Evolutionary conservation across 2,888 invertebrate species (phyloP).

Genomic region (Lasioglossum marginatum): DNA sequence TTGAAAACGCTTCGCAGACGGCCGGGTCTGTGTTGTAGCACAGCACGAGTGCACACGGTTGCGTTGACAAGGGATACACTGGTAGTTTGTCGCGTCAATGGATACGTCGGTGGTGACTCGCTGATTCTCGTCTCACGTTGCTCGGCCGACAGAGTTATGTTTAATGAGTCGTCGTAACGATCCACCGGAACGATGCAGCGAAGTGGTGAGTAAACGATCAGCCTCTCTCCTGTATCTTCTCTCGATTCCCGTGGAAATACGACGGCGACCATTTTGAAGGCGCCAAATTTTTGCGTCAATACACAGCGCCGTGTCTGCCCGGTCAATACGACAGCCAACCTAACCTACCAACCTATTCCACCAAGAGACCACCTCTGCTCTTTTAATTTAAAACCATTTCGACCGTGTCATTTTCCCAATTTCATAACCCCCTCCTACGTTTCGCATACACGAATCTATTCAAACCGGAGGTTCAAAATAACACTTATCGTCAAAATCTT

Average conservation of each 20-base stretch:
- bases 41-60: constrained; percentile 37
- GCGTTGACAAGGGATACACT: constrained; percentile 48
- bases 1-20: constrained; percentile 61
- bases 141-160: constrained; percentile 63
- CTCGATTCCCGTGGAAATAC: constrained; percentile 5
- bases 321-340: constrained; percentile 75
- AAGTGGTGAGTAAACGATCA: constrained; percentile 72
- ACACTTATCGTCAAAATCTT: background rate
- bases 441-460: background rate
- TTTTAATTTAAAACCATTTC: constrained; percentile 27
- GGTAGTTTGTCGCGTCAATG: constrained; percentile 62
- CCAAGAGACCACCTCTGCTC: constrained; percentile 16
- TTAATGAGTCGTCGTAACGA: constrained; percentile 62
- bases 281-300: constrained; percentile 79
- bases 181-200: constrained; percentile 73
- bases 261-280: constrained; percentile 77
- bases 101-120: constrained; percentile 49
- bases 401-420: background rate
- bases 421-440: background rate
- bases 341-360: constrained; percentile 68
- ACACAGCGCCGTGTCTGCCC: constrained; percentile 64
- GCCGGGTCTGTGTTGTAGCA: constrained; percentile 48
- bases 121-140: constrained; percentile 36
- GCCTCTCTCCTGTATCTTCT: background rate
- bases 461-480: background rate